Conservation (phyloP, 2,797 vertebrate genomes). For the Eidolon dupreanum region DNA sequence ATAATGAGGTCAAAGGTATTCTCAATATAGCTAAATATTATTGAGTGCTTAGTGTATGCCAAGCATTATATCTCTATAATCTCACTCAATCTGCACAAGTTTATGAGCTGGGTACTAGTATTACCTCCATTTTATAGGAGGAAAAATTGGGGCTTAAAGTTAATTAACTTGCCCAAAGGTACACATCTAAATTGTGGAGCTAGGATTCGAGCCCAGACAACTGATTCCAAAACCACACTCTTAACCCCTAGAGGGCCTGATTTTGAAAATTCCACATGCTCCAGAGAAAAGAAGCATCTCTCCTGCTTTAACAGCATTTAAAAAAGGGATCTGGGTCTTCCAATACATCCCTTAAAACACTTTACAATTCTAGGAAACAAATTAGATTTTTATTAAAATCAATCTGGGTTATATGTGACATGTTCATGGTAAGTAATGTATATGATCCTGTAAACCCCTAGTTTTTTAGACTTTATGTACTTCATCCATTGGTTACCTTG, state of each 20-base stretch:
- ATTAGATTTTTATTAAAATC: slow-evolving; percentile 37
- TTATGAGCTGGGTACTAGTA: not conserved
- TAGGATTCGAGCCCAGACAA: not conserved
- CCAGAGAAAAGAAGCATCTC: not conserved
- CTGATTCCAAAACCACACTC: not conserved
- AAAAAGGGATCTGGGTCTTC: not conserved
- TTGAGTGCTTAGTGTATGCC: not conserved
- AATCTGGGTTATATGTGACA: not conserved
- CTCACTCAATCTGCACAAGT: not conserved
- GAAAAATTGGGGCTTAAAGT: not conserved
- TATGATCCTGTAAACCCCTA: not conserved
- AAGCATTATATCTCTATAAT: not conserved
- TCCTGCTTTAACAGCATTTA: not conserved
- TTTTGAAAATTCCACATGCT: not conserved
- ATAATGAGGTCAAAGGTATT: not conserved
- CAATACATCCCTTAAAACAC: not conserved
- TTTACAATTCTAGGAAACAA: slow-evolving; percentile 17
- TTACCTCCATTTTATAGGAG: not conserved
- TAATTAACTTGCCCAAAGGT: slow-evolving; percentile 7
- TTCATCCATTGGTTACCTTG: not conserved
- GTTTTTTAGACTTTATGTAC: not conserved
- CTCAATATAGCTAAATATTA: not conserved
- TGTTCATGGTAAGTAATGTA: not conserved
- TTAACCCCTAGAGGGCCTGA: not conserved
- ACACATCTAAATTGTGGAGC: not conserved